A percentile compares a stretch with the other conserved stretches of the same genome.
Conservation (phyloP, 2,888 invertebrate genomes). For the Drosophila basisetae region DNA sequence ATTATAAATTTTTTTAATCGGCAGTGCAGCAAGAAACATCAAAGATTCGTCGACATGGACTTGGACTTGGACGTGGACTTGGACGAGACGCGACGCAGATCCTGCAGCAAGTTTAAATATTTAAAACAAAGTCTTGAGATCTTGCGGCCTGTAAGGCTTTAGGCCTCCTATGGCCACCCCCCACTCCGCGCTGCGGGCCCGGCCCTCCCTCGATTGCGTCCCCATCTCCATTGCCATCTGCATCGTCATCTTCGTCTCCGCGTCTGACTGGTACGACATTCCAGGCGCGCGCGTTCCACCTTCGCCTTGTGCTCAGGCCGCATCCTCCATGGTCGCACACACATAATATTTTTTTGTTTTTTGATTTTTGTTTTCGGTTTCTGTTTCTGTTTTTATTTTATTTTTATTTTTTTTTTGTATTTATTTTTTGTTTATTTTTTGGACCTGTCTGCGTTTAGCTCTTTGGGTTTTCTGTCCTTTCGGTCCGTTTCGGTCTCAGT, state of each 20-base stretch:
- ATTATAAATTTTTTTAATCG: conserved; percentile 79
- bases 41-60: conserved; percentile 71
- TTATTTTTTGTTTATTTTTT: conserved; percentile 29
- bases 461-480: conserved; percentile 63
- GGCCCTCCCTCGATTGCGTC: neutral
- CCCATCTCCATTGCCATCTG: conserved; percentile 18
- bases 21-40: conserved; percentile 74
- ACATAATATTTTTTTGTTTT: conserved; percentile 68
- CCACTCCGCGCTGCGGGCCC: neutral
- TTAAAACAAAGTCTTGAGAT: conserved; percentile 77
- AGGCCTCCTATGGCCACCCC: conserved; percentile 24
- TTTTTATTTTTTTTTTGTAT: conserved; percentile 17
- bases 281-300: conserved; percentile 77
- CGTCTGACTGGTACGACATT: conserved; percentile 65
- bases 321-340: conserved; percentile 69
- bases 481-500: conserved; percentile 23
- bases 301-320: conserved; percentile 58
- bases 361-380: conserved; percentile 19
- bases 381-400: conserved; percentile 20
- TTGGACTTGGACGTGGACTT: conserved; percentile 28
- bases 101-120: conserved; percentile 77
- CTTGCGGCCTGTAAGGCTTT: conserved; percentile 47
- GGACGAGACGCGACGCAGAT: conserved; percentile 39
- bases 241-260: conserved; percentile 60
- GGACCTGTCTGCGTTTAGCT: conserved; percentile 60